Evolutionary conservation across 2,113 vertebrate genomes (phyloP), one percentile per base, ranked within the genome.

Genomic region (Entelurus aequoreus): DNA sequence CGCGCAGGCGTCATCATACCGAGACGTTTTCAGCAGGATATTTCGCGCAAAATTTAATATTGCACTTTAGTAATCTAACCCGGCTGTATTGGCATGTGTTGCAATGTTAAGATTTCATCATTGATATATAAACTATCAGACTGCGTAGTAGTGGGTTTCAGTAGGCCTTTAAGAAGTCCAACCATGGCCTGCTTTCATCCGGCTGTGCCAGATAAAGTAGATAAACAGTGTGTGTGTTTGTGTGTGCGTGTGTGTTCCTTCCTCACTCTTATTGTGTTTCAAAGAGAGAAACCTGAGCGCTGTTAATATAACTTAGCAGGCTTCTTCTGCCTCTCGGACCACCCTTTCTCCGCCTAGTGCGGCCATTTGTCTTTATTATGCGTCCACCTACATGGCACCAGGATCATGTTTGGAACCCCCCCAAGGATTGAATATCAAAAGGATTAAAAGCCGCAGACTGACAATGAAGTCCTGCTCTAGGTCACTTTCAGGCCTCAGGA

Each of bases 231-330:
- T 72, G 68, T 44, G 62, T 85, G 85, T 88, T 16, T 66, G 60
- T 79, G 71, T 75, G 74, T 64, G 60, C 66, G 59, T 52, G 75
- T 68, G 71, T 54, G 63, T 52, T 28, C 16, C n/a, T 52, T 16
- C 28, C 28, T 50, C 3, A 56, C 19, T 59, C 47, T 54, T 60
- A 60, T 36, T 71, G 62, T 54, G 48, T 82, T 82, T 80, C 72
- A 79, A 81, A 79, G 71, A 55, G 37, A 69, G 71, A 68, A 64
- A 72, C 71, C 65, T 49, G 65, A 79, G 75, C 69, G 65, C 73
- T 74, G 67, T 68, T 60, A 54, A 70, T 36, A 50, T 8, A 38
- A 47, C 65, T 71, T 54, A 69, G 52, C 49, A 35, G 62, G 56
- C 65, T 71, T 19, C 13, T 46, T 65, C 28, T 51, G 63, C 55